phyloP scores from a whole-genome alignment of 2,113 vertebrate genomes.

The Archilochus colubris region DNA sequence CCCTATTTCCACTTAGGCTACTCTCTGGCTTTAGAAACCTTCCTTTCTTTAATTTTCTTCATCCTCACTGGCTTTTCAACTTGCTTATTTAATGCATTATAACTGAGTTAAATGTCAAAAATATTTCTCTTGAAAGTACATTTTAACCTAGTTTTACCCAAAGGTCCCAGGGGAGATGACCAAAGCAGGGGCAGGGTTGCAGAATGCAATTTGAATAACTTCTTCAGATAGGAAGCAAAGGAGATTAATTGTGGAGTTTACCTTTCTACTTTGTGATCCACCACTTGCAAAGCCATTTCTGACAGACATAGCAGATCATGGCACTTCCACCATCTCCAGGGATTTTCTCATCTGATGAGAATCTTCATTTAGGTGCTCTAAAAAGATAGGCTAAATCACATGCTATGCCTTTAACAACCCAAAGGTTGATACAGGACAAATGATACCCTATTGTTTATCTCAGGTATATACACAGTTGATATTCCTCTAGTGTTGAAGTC shows the following conservation, averaged over 20 bases:
- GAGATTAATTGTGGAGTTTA: not conserved
- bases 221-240: not conserved
- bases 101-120: not conserved
- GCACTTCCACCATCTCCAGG: not conserved
- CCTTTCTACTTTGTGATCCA: not conserved
- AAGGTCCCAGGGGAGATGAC: not conserved
- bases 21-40: not conserved
- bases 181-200: not conserved
- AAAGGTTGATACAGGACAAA: not conserved
- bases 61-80: not conserved
- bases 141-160: conserved; percentile 10
- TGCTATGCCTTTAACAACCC: not conserved
- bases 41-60: not conserved
- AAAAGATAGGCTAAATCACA: not conserved
- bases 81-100: not conserved
- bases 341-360: not conserved
- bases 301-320: not conserved
- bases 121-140: not conserved
- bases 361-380: not conserved
- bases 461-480: not conserved
- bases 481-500: not conserved
- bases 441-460: not conserved
- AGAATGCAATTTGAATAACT: not conserved
- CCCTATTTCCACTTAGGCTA: not conserved
- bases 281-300: not conserved